A percentile compares a stretch with the other conserved stretches of the same genome.
Conservation (phyloP, 2,113 vertebrate genomes). For the Hiodon alosoides region DNA sequence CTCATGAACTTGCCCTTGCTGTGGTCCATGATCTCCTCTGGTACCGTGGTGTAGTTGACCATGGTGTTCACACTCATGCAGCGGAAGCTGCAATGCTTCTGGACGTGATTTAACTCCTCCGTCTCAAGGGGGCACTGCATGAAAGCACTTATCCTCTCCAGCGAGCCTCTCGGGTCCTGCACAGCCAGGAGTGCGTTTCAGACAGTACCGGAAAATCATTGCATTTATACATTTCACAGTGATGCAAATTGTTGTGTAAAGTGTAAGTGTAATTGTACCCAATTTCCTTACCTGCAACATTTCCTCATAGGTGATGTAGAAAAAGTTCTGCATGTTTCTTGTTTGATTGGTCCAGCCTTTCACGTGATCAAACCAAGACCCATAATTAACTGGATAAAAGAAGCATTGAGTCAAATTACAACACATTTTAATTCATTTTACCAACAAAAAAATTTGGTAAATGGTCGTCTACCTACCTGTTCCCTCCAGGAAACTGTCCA, state of each 20-base stretch:
- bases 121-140: slow-evolving; percentile 56
- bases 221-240: too few species aligned
- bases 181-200: background rate
- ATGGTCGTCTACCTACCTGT: slow-evolving; percentile 50
- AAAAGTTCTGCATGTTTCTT: slow-evolving; percentile 49
- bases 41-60: slow-evolving; percentile 69
- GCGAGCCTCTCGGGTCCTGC: slow-evolving; percentile 59
- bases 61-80: slow-evolving; percentile 73
- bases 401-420: background rate
- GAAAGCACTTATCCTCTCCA: slow-evolving; percentile 60
- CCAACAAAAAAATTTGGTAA: background rate
- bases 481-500: slow-evolving; percentile 62
- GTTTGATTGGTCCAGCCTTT: slow-evolving; percentile 68
- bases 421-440: background rate
- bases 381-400: slow-evolving; percentile 62
- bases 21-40: slow-evolving; percentile 70
- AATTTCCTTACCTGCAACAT: slow-evolving; percentile 63
- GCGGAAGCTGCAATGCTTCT: slow-evolving; percentile 65
- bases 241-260: background rate
- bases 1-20: slow-evolving; percentile 75
- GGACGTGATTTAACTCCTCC: slow-evolving; percentile 48
- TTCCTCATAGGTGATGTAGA: slow-evolving; percentile 75
- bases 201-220: background rate
- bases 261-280: background rate
- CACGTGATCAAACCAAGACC: slow-evolving; percentile 81